phyloP scores from a whole-genome alignment of 37 sponge, comb jelly and placozoan genomes.

The Haliclona indistincta region DNA sequence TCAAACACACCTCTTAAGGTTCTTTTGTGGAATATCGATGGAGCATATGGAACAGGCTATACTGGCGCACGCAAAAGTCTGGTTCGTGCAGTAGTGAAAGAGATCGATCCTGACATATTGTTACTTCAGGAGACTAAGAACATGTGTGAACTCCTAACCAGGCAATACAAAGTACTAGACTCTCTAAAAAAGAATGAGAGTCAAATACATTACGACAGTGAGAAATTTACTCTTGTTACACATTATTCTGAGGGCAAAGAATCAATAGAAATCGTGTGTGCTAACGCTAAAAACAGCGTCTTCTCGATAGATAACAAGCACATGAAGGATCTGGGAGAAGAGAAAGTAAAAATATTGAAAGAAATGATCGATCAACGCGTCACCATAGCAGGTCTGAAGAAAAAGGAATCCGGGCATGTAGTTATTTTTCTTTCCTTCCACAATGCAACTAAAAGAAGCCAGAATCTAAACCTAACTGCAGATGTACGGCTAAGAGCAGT shows the following conservation, averaged over 20 bases:
- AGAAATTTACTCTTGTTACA: too few relatives aligned
- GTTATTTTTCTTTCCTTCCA: constrained; percentile 2
- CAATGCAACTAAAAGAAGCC: background rate
- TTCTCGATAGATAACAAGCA: too few relatives aligned
- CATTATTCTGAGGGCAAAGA: too few relatives aligned
- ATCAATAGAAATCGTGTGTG: too few relatives aligned
- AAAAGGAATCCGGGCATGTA: background rate
- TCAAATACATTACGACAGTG: background rate
- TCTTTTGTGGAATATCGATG: too few relatives aligned
- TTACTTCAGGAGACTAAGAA: constrained; percentile 4
- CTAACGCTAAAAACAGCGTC: too few relatives aligned
- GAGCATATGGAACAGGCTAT: too few relatives aligned
- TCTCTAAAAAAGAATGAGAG: background rate
- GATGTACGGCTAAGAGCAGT: background rate
- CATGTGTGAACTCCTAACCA: too few relatives aligned
- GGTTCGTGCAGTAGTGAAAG: background rate
- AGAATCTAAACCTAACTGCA: too few relatives aligned
- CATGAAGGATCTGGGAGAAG: too few relatives aligned
- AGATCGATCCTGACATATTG: background rate
- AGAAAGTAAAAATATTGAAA: background rate
- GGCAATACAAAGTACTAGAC: too few relatives aligned
- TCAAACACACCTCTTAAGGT: too few relatives aligned
- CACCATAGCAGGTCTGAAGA: background rate
- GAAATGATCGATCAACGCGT: background rate
- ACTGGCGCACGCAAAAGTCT: background rate